Conservation (phyloP, 30 jellyfish, hydroid and myxozoan species). For the Turritopsis dohrnii region DNA sequence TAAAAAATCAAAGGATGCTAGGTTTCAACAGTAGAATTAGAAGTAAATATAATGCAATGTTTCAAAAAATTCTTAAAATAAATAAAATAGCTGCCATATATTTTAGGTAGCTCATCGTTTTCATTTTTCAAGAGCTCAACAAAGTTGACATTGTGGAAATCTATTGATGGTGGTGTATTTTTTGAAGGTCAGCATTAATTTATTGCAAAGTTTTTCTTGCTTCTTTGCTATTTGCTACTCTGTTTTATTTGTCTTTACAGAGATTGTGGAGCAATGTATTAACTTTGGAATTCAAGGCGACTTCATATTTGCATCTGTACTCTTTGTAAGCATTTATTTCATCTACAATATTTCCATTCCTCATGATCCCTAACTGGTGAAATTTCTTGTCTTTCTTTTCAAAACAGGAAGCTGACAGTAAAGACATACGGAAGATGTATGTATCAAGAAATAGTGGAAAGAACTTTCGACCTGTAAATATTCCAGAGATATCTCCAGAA, state of each 20-base stretch:
- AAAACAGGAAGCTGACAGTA: background rate
- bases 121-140: conserved; percentile 33
- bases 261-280: conserved; percentile 48
- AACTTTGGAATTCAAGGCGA: conserved; percentile 81
- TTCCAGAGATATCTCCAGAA: conserved; percentile 75
- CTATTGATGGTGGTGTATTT: conserved; percentile 57
- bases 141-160: conserved; percentile 52
- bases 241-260: conserved; percentile 21
- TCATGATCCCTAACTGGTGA: background rate
- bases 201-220: background rate
- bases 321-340: background rate
- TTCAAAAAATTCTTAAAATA: too few species aligned
- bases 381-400: background rate
- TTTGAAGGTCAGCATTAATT: conserved; percentile 37
- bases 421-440: conserved; percentile 58
- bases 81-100: too few species aligned
- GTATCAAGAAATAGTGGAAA: conserved; percentile 85
- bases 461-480: conserved; percentile 49
- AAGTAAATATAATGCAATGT: too few species aligned
- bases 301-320: conserved; percentile 62
- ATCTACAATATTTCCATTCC: background rate
- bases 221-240: background rate
- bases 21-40: too few species aligned
- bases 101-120: background rate
- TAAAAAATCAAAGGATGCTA: too few species aligned